A percentile compares a stretch with the other conserved stretches of the same genome.
These are phyloP conservation scores for Miltochrista miniata DNA, from an alignment of 2,888 invertebrate genomes.

Conservation along the genomic window DNA sequence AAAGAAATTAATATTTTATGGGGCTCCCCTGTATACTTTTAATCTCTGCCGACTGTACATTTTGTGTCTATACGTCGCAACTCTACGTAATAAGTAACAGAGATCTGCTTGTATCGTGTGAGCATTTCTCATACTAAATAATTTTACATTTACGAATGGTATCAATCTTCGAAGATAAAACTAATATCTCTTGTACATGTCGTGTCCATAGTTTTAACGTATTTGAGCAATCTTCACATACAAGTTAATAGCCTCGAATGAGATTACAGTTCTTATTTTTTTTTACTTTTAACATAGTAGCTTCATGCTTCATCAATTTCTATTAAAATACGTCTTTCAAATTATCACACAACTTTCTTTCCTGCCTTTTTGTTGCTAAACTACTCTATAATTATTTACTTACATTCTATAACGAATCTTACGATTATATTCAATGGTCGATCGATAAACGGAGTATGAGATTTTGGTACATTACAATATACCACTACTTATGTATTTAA, in stretches of 20 bases:
- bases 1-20: too few relatives aligned
- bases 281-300: not conserved
- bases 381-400: not conserved
- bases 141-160: too few relatives aligned
- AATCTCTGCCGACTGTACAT: too few relatives aligned
- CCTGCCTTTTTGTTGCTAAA: not conserved
- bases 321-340: not conserved
- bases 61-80: too few relatives aligned
- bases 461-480: not conserved
- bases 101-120: too few relatives aligned
- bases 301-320: not conserved
- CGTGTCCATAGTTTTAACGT: not conserved
- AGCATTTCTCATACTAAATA: too few relatives aligned
- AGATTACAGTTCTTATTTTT: not conserved
- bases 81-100: too few relatives aligned
- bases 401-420: not conserved
- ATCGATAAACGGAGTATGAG: not conserved
- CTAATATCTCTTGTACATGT: not conserved
- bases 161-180: not conserved
- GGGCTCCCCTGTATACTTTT: too few relatives aligned
- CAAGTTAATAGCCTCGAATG: not conserved
- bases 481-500: not conserved
- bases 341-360: not conserved
- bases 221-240: not conserved
- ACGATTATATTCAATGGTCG: not conserved